A percentile compares a stretch with the other conserved stretches of the same genome.
These are phyloP conservation scores for Antrozous pallidus DNA, from an alignment of 2,797 vertebrate species.

Conservation along the genomic window DNA sequence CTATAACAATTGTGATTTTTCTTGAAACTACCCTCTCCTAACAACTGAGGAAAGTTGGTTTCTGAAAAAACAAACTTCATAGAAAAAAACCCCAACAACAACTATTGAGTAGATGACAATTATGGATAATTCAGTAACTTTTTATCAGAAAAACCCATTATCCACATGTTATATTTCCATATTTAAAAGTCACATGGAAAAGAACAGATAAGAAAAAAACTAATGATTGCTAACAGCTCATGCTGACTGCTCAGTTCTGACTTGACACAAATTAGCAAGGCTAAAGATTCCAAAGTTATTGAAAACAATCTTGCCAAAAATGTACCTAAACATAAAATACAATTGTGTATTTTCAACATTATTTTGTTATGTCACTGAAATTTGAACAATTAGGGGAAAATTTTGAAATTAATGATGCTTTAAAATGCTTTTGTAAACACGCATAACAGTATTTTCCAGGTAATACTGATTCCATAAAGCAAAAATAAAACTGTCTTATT, in stretches of 20 bases:
- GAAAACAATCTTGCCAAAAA: background rate
- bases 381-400: background rate
- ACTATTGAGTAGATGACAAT: background rate
- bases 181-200: constrained; percentile 27
- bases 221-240: background rate
- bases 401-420: background rate
- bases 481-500: background rate
- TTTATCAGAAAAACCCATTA: constrained; percentile 24
- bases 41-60: background rate
- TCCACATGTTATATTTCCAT: background rate
- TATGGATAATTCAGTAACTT: constrained; percentile 33
- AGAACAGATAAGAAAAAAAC: background rate
- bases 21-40: background rate
- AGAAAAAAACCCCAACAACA: background rate
- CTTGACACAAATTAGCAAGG: background rate
- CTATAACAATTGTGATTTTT: background rate
- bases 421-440: background rate
- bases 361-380: background rate
- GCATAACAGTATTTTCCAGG: background rate
- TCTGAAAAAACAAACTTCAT: background rate
- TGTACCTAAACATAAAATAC: background rate
- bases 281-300: background rate
- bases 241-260: background rate
- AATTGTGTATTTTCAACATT: background rate
- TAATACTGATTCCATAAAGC: background rate